Conservation (phyloP, 2,113 vertebrate genomes). For the Ceratotherium simum region DNA sequence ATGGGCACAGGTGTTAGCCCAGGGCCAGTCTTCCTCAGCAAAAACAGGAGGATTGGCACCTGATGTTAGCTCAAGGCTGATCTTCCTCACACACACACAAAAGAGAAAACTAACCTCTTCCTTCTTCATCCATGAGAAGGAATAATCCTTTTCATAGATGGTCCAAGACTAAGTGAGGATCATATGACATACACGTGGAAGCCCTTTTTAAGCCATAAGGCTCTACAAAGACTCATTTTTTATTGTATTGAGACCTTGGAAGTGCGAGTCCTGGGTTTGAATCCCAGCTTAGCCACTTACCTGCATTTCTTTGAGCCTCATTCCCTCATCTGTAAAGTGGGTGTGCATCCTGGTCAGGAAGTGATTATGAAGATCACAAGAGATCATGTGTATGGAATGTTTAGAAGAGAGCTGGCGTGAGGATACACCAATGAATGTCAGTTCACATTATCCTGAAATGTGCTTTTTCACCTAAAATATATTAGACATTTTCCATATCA, state of each 20-base stretch:
- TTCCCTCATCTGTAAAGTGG: not conserved
- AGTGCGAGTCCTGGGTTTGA: not conserved
- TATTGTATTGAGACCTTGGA: not conserved
- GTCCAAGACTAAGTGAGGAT: not conserved
- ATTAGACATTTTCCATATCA: not conserved
- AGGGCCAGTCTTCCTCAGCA: no score
- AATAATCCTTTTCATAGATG: not conserved
- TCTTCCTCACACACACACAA: no score
- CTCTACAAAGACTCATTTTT: not conserved
- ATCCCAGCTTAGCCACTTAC: not conserved
- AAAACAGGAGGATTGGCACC: no score
- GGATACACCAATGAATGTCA: not conserved
- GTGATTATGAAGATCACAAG: not conserved
- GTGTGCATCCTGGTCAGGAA: not conserved
- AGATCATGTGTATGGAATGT: not conserved
- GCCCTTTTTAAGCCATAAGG: not conserved
- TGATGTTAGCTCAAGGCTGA: no score
- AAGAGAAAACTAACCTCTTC: not conserved
- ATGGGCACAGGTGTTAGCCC: no score
- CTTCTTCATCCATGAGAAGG: not conserved
- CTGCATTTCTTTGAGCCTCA: not conserved
- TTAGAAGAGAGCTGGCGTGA: not conserved
- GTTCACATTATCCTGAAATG: not conserved
- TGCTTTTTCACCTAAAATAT: not conserved
- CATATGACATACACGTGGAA: not conserved